Conservation (phyloP, 2,888 invertebrate species). For the Cacoxenus indagator region DNA sequence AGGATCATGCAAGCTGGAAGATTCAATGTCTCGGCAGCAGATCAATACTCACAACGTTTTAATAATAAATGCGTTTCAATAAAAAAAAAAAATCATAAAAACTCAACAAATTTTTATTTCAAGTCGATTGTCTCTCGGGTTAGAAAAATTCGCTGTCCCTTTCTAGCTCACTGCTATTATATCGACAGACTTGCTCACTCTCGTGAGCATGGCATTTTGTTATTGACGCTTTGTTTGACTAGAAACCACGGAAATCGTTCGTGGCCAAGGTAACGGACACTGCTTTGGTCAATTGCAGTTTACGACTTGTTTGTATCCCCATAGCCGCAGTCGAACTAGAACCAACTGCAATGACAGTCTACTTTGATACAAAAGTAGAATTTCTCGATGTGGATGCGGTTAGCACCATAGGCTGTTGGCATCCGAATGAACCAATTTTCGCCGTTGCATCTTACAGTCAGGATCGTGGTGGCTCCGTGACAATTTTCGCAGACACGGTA, state of each 20-base stretch:
- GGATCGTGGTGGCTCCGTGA: constrained; percentile 89
- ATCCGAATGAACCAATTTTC: constrained; percentile 82
- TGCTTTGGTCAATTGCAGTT: too few relatives aligned
- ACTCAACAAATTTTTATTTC: background rate
- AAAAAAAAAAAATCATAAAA: constrained; percentile 16
- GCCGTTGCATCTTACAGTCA: constrained; percentile 90
- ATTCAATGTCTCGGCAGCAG: background rate
- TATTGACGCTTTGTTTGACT: too few relatives aligned
- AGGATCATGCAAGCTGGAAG: background rate
- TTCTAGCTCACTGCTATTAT: too few relatives aligned
- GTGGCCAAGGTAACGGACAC: too few relatives aligned
- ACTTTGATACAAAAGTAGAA: constrained; percentile 87
- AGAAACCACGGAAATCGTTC: too few relatives aligned
- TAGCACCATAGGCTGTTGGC: constrained; percentile 87
- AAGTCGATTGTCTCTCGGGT: too few relatives aligned
- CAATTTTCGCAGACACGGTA: constrained; percentile 89
- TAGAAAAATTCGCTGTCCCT: too few relatives aligned
- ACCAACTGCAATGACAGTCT: constrained; percentile 78
- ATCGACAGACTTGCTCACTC: too few relatives aligned
- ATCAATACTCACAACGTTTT: background rate
- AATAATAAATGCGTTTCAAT: constrained; percentile 17
- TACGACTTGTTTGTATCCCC: too few relatives aligned
- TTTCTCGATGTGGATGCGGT: constrained; percentile 83
- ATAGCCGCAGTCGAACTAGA: too few relatives aligned
- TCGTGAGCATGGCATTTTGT: too few relatives aligned